Percentiles rank a stretch among this genome's conserved stretches.
Evolutionary conservation across 2,113 vertebrate genomes (phyloP).

Genomic region (Irena cyanogastra): DNA sequence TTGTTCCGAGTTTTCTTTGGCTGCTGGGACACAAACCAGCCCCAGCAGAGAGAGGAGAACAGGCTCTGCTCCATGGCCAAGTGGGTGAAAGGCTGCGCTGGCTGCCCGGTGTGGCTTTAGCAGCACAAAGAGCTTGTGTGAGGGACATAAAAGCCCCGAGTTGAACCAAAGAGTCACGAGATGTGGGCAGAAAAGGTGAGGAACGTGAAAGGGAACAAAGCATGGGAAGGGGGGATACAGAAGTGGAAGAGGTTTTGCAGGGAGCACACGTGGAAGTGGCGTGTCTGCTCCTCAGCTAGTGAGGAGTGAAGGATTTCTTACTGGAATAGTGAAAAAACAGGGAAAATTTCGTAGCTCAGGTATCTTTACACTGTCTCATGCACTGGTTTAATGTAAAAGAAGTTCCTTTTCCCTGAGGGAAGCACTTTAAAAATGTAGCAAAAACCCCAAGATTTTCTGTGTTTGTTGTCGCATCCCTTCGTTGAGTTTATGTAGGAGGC

Average conservation of each 20-base stretch:
- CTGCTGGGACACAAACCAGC: background rate
- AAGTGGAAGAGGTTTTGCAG: background rate
- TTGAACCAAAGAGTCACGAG: background rate
- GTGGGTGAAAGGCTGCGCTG: slow-evolving; percentile 36
- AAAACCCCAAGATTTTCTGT: background rate
- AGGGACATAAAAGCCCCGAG: background rate
- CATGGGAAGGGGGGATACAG: background rate
- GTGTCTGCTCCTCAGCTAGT: background rate
- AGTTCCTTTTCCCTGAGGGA: background rate
- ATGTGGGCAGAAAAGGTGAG: background rate
- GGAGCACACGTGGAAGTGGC: accelerated
- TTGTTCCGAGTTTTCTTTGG: background rate
- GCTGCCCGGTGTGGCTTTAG: background rate
- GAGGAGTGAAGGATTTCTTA: background rate
- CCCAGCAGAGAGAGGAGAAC: background rate
- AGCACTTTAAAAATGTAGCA: accelerated
- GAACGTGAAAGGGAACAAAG: background rate
- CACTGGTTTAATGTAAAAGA: background rate
- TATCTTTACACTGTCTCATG: background rate
- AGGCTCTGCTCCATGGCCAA: slow-evolving; percentile 27
- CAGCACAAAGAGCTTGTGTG: slow-evolving; percentile 48
- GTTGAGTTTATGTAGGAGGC: background rate
- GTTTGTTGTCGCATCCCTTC: background rate
- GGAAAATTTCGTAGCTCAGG: background rate
- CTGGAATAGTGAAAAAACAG: background rate